Conservation (phyloP, 1,140 invertebrate genomes). For the roundworm (Caenorhabditis elegans) region WBcel235 BX284605.5:11990501-11991000, state of each 20-base stretch:
- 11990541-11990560: neutral
- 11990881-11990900: neutral
- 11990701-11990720: neutral
- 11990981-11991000: constrained; percentile 14
- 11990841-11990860: neutral
- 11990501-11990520: neutral
- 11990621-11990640: neutral
- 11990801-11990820: neutral
- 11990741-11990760: constrained; percentile 31
- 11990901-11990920: constrained; percentile 23
- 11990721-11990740: constrained; percentile 24
- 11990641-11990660: neutral
- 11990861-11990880: neutral
- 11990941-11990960: neutral
- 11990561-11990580: neutral
- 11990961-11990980: neutral
- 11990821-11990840: neutral
- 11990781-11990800: neutral
- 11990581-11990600: neutral
- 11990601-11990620: neutral
- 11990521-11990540: neutral
- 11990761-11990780: neutral
- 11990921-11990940: neutral
- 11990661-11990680: neutral
- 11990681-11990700: neutral